Conservation (phyloP, 2,113 vertebrate species). For the Macrotus californicus region DNA sequence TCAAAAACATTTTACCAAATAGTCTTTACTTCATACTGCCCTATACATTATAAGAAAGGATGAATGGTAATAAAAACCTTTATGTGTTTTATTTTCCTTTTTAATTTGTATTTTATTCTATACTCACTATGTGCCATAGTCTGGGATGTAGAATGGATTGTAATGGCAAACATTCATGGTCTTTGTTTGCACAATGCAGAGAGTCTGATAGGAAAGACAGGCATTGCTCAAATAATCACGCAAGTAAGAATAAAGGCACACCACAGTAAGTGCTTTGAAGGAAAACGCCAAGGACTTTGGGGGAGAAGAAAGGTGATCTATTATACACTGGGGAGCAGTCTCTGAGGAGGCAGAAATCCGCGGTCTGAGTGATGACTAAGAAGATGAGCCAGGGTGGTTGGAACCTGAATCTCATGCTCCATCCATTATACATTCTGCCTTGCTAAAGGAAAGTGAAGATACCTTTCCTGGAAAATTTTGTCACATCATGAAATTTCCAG, state of each 20-base stretch:
- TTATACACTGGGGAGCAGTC: not conserved
- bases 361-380: not conserved
- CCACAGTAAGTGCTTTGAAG: not conserved
- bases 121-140: not conserved
- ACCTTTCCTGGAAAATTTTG: not conserved
- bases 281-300: not conserved
- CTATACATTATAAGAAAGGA: not conserved
- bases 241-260: not conserved
- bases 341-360: not conserved
- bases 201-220: not conserved
- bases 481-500: not conserved
- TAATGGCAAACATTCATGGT: not conserved
- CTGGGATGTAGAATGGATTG: not conserved
- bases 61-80: not conserved
- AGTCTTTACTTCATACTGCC: not conserved
- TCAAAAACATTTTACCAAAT: not conserved
- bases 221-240: not conserved
- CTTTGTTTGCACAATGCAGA: not conserved
- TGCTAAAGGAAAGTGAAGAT: not conserved
- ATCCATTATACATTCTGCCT: not conserved
- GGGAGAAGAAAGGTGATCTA: not conserved
- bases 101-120: not conserved
- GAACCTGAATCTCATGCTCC: not conserved
- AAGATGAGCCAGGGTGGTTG: not conserved
- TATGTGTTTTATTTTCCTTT: not conserved